Evolutionary conservation across 2,888 invertebrate genomes (phyloP), one percentile per base, ranked within the genome.

Genomic region (Carterocephalus palaemon): DNA sequence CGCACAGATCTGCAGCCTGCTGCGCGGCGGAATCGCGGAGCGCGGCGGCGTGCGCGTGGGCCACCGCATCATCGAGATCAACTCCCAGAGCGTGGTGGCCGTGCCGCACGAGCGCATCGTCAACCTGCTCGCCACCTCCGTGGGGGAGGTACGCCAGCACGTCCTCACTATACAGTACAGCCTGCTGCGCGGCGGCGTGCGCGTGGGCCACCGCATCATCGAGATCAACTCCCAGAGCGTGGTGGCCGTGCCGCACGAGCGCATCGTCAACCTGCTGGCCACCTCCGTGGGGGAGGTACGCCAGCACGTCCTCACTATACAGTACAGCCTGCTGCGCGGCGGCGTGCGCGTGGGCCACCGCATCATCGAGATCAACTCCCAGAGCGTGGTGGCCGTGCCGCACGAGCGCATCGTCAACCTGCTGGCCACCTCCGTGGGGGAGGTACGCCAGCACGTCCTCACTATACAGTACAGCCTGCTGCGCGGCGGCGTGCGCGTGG

Each of bases 211-310:
- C 85, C 92, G 99, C 65, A 99, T 99, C 78, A 99, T 99, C 68
- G 99, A 99, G 90, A 99, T 99, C 71, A 99, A 99, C 89, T 95
- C 97, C 80, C 98, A 98, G 88, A 98, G 98, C 87, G 99, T 99
- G 41, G 99, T 99, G 41, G 99, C 99, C 53, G 99, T 99, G 54
- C 98, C 99, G 55, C 99, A 99, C 88, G 99, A 99, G 81, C 95
- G 97, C 77, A 99, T 99, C 76, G 99, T 99, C 71, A 98, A 98
- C 88, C 91, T 99, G 75, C 90, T 99, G 61, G 99, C 99, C 56
- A 99, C 98, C 46, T 99, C 99, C 49, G 98, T 99, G 51, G 99
- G 99, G 66, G 99, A 99, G 93, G 98, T 98, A 82, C 20, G 4
- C 2, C n/a, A n/a, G n/a, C n/a, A n/a, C n/a, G n/a, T n/a, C n/a